phyloP scores from a whole-genome alignment of 2,888 invertebrate species.

The Chaetogeoica ovagalla region DNA sequence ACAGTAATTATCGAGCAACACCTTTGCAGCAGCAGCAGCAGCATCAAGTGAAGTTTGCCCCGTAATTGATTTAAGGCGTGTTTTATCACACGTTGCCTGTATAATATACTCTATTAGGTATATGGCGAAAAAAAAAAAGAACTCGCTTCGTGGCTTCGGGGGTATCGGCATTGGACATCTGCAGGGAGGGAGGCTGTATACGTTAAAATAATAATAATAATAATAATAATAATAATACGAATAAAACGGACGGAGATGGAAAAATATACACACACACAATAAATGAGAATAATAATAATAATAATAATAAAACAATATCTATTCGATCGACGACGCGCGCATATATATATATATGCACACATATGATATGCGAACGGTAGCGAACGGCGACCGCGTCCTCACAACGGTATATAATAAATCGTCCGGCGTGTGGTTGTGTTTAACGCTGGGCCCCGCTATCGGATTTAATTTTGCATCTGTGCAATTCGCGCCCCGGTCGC shows the following conservation, averaged over 20 bases:
- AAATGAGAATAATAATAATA: too few species aligned
- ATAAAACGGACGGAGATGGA: slow-evolving; percentile 54
- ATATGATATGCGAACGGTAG: slow-evolving; percentile 45
- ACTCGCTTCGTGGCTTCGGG: slow-evolving; percentile 50
- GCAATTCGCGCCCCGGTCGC: slow-evolving; percentile 49
- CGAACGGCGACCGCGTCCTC: slow-evolving; percentile 26
- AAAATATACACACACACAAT: slow-evolving; percentile 37
- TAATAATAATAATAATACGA: slow-evolving; percentile 20
- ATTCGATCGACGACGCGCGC: neutral
- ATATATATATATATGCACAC: slow-evolving; percentile 37
- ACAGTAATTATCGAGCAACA: slow-evolving; percentile 54
- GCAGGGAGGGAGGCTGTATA: slow-evolving; percentile 43
- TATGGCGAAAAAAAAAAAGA: neutral
- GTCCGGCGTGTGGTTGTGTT: slow-evolving; percentile 44
- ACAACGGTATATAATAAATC: slow-evolving; percentile 38
- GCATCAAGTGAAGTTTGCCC: slow-evolving; percentile 11
- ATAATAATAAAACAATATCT: too few species aligned
- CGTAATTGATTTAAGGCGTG: slow-evolving; percentile 53
- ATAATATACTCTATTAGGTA: neutral
- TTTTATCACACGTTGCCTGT: slow-evolving; percentile 38
- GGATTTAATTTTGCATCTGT: slow-evolving; percentile 49
- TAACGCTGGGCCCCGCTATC: slow-evolving; percentile 48
- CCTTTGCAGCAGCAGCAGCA: slow-evolving; percentile 40
- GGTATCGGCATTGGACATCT: slow-evolving; percentile 49
- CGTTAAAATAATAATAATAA: slow-evolving; percentile 1